Base-by-base conservation (phyloP, 2,888 invertebrate species). In the Limenitis camilla region DNA sequence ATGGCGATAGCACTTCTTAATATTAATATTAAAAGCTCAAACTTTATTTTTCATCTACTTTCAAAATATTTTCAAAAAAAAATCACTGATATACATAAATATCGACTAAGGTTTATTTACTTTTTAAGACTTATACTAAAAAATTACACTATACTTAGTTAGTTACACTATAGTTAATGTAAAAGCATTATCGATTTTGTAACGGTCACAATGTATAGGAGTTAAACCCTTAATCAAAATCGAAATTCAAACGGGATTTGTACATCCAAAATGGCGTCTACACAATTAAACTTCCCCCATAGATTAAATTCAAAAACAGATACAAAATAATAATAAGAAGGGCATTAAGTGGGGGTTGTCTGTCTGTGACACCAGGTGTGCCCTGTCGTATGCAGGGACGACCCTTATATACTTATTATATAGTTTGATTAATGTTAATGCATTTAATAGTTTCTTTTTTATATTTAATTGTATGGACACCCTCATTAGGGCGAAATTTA, bases 241-340 rank as follows among this genome's bases (percentile, higher is more conserved):
- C 60, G 58, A 49, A 62, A 53, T 56, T 51, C 58, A 76, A 81
- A 81, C 78, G 62, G 75, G 79, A 76, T 79, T 74, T 69, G 66
- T 68, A 73, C 68, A 76, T 81, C 70, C 81, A 86, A 87, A 79
- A 85, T 84, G 81, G 83, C 86, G 84, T 77, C 71, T 69, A 71
- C 65, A 81, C 84, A 82, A 85, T 85, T 85, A 84, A 79, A 78
- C 74, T 76, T 81, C 83, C 85, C 86, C 81, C 69, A 74, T 75
- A 74, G 75, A 77, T 76, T 79, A 74, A 76, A 82, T 84, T 85
- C 84, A 85, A 75, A 83, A 85, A 85, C 84, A 87, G 86, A 87
- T 84, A 87, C 85, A 83, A 83, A 81, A 79, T 85, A 85, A 86
- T 86, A 85, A 86, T 85, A 84, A 74, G 76, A 74, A 71, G 77